Percentiles rank a stretch among this genome's conserved stretches.
phyloP scores from a whole-genome alignment of 2,797 vertebrate species.

The Anas flavirostris region DNA sequence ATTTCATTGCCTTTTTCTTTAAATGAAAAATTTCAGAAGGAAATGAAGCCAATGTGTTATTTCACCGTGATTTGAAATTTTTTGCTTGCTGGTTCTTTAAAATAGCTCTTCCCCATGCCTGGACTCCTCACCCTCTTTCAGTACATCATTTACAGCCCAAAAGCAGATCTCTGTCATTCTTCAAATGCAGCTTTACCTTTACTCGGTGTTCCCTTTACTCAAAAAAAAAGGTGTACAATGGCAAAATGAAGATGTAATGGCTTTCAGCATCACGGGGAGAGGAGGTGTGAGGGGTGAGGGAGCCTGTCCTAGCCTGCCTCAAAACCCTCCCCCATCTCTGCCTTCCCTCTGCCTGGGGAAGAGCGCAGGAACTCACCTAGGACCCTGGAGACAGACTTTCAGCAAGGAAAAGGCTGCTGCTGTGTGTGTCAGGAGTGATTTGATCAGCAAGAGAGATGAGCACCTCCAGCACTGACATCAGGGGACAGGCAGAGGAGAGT shows the following conservation, averaged over 20 bases:
- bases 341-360: neutral
- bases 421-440: conserved; percentile 65
- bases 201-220: neutral
- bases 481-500: conserved; percentile 76
- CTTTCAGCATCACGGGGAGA: neutral
- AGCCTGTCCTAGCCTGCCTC: neutral
- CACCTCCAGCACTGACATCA: conserved; percentile 67
- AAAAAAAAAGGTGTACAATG: neutral
- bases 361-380: conserved; percentile 1
- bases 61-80: conserved; percentile 1
- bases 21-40: conserved; percentile 51
- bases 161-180: neutral
- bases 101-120: neutral
- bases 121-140: neutral
- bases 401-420: neutral
- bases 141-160: neutral
- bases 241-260: neutral
- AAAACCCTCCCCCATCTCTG: neutral
- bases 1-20: conserved; percentile 40
- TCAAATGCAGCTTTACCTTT: neutral
- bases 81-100: neutral
- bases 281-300: neutral
- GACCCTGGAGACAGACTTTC: conserved; percentile 25
- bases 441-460: conserved; percentile 58
- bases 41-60: conserved; percentile 14